A percentile compares a stretch with the other conserved stretches of the same genome.
phyloP scores from a whole-genome alignment of 2,113 vertebrate genomes.

The Tragelaphus imberbis region DNA sequence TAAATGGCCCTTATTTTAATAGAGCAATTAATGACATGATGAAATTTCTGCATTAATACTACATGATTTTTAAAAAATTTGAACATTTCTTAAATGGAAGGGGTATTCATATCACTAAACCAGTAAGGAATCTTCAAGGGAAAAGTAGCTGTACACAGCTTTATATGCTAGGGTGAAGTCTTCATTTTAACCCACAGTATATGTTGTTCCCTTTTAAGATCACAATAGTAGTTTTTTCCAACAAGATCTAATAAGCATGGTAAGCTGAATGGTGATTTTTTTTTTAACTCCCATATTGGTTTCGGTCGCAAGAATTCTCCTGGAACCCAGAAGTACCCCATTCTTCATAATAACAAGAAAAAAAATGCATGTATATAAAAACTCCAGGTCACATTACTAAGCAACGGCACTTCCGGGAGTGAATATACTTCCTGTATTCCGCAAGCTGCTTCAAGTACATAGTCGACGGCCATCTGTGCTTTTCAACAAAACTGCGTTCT shows the following conservation, averaged over 20 bases:
- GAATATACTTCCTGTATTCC: conserved; percentile 92
- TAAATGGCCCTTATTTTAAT: conserved; percentile 1
- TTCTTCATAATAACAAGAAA: neutral
- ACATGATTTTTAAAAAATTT: neutral
- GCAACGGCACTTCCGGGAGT: conserved; percentile 92
- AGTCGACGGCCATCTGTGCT: conserved; percentile 93
- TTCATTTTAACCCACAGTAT: conserved; percentile 11
- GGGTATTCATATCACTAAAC: neutral
- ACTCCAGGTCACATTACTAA: conserved; percentile 86
- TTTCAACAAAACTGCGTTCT: conserved; percentile 93
- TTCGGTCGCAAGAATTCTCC: conserved; percentile 2
- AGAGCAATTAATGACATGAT: conserved; percentile 23
- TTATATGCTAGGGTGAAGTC: neutral
- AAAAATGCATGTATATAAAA: neutral
- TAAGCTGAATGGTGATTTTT: neutral
- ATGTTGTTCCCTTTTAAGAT: conserved; percentile 43
- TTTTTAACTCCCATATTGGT: neutral
- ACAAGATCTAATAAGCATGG: neutral
- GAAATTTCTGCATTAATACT: conserved; percentile 27
- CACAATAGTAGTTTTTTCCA: neutral
- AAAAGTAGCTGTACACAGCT: neutral
- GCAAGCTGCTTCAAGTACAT: conserved; percentile 95
- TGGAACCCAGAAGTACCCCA: neutral
- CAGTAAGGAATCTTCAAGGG: neutral
- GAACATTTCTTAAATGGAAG: conserved; percentile 28